phyloP scores from a whole-genome alignment of 1,140 invertebrate species.

The Pseudomyrmex sp. region DNA sequence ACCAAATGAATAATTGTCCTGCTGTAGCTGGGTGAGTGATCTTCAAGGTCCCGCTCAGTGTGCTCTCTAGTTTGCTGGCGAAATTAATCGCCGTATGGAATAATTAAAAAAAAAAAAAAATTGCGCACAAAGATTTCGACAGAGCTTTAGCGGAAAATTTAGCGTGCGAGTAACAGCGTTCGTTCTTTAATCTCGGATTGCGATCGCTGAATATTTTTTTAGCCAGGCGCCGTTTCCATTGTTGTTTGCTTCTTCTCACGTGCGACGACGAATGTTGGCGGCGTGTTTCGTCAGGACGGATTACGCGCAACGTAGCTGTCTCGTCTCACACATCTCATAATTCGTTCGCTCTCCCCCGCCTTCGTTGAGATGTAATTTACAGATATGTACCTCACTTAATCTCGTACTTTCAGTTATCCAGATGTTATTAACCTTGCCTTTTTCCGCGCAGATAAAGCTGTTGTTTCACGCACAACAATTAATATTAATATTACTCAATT shows the following conservation, averaged over 20 bases:
- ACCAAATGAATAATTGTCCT: constrained; percentile 38
- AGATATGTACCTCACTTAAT: constrained; percentile 11
- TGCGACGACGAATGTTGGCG: constrained; percentile 14
- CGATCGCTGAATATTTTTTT: constrained; percentile 56
- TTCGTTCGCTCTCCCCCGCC: background rate
- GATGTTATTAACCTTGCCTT: background rate
- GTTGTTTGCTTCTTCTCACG: constrained; percentile 67
- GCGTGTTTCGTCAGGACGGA: constrained; percentile 63
- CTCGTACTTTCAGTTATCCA: constrained; percentile 5
- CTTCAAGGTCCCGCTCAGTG: constrained; percentile 14
- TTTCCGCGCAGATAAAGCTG: background rate
- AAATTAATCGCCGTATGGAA: constrained; percentile 38
- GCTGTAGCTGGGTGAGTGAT: background rate
- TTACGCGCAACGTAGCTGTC: constrained; percentile 46
- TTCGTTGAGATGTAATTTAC: constrained; percentile 40
- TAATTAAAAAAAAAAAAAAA: constrained; percentile 14
- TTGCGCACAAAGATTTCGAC: constrained; percentile 42
- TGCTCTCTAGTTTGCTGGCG: background rate
- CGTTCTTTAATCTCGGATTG: constrained; percentile 43
- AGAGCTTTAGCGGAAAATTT: constrained; percentile 54
- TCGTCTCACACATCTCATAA: constrained; percentile 36
- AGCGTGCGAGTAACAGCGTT: constrained; percentile 32
- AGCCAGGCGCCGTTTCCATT: constrained; percentile 53
- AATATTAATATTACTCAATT: constrained; percentile 9
- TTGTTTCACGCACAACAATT: background rate